Conservation (phyloP, 2,113 vertebrate genomes). For the Saguinus midas region DNA sequence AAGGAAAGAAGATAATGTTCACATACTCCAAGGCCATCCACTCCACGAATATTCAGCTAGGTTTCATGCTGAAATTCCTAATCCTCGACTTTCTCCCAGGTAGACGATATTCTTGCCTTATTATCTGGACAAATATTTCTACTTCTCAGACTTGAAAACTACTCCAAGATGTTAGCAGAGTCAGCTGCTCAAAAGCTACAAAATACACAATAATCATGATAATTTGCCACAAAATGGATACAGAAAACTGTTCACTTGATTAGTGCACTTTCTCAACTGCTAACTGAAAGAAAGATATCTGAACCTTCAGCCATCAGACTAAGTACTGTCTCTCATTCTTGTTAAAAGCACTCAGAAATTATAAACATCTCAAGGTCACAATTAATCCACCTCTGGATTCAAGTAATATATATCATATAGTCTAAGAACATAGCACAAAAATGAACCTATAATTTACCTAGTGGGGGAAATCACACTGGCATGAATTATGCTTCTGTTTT, state of each 20-base stretch:
- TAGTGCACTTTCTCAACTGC: neutral
- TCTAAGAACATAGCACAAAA: neutral
- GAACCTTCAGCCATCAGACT: slow-evolving; percentile 3
- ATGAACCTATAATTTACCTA: neutral
- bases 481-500: slow-evolving; percentile 19
- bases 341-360: slow-evolving; percentile 44
- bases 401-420: neutral
- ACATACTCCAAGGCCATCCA: neutral
- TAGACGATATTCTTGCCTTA: neutral
- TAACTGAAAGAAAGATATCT: neutral
- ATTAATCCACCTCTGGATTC: neutral
- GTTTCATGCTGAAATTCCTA: neutral
- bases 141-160: slow-evolving; percentile 1
- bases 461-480: neutral
- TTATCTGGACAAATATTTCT: neutral
- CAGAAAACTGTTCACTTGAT: slow-evolving; percentile 53
- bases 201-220: neutral
- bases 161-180: neutral
- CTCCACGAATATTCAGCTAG: neutral
- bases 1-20: neutral
- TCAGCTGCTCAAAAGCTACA: neutral
- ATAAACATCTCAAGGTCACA: slow-evolving; percentile 36
- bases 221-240: slow-evolving; percentile 39
- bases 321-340: neutral
- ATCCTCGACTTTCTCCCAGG: neutral